Evolutionary conservation across 2,797 vertebrate species (phyloP), one percentile per base, ranked within the genome.

Genomic region (Selene dorsalis): DNA sequence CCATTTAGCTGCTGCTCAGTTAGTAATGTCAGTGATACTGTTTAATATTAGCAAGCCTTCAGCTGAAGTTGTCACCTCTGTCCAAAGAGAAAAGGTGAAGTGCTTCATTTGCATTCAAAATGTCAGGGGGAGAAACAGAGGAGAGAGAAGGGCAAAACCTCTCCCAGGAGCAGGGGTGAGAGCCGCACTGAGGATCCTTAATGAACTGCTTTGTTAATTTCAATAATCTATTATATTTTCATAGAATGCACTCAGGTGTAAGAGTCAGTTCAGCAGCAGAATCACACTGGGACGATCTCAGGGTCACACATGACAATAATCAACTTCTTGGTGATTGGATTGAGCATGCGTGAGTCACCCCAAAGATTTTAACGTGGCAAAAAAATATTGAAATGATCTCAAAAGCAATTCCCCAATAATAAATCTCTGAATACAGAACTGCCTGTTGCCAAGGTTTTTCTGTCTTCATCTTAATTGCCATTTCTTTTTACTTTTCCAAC

Each of bases 41-140:
- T 76, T 72, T 86, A 18, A 47, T 75, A 69, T 64, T 60, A 73
- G 24, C 13, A 13, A 39, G 74, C 74, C 57, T 83, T 55, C 56
- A 64, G 87, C 67, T 79, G 73, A 68, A 84, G 85, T 70, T 71
- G 69, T 75, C 80, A 73, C 63, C 70, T 66, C 56, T 41, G 65
- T 68, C 59, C 24, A 26, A 69, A 35, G 73, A 74, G 63, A 64
- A 80, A 84, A 85, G 85, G 88, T 77, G 79, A 87, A 75, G 67
- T 32, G 69, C 73, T 75, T 90, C 69, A 91, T 91, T 93, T 90
- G 92, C 92, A 91, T 93, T 75, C 5, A 50, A 84, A 91, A 90
- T 90, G 87, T 90, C 91, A 89, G 69, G 24, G 24, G 61, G 57
- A 57, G 77, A 57, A 72, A 52, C n/a, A 22, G 72, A 45, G 61